A percentile compares a stretch with the other conserved stretches of the same genome.
Evolutionary conservation across 2,797 vertebrate species (phyloP).

Genomic region (Phataginus tetradactyla): DNA sequence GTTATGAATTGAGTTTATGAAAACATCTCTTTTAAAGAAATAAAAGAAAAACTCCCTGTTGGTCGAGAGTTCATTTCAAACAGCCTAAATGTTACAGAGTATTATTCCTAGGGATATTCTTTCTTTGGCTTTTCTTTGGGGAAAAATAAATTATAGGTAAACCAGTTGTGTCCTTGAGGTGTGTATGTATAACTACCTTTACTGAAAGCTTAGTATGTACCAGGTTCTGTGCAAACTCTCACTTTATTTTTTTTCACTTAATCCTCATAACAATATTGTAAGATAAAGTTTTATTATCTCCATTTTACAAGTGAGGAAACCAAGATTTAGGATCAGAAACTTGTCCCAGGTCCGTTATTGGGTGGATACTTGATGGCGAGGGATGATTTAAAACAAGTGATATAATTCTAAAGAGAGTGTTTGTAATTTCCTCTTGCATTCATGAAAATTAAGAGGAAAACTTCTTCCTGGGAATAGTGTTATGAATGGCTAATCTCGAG

Average conservation of each 20-base stretch:
- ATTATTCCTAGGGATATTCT: slow-evolving; percentile 29
- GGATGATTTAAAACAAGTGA: background rate
- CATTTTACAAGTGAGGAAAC: background rate
- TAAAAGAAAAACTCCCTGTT: slow-evolving; percentile 63
- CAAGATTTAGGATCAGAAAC: background rate
- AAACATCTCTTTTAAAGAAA: slow-evolving; percentile 53
- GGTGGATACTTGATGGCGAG: background rate
- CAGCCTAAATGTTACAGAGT: background rate
- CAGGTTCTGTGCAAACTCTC: background rate
- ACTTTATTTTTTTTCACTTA: background rate
- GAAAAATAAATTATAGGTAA: background rate
- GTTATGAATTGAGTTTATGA: slow-evolving; percentile 35
- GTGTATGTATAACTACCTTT: background rate
- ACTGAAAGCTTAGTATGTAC: background rate
- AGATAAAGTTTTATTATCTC: background rate
- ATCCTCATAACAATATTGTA: background rate
- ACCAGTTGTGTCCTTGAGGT: background rate
- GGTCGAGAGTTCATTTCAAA: slow-evolving; percentile 44
- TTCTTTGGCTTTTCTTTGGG: background rate
- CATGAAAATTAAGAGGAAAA: background rate
- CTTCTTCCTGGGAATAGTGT: background rate
- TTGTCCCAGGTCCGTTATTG: background rate
- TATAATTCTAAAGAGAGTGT: background rate
- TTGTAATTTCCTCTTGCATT: background rate
- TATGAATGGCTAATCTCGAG: background rate